Conservation (phyloP, 2,113 vertebrate species). For the Thomomys bottae region DNA sequence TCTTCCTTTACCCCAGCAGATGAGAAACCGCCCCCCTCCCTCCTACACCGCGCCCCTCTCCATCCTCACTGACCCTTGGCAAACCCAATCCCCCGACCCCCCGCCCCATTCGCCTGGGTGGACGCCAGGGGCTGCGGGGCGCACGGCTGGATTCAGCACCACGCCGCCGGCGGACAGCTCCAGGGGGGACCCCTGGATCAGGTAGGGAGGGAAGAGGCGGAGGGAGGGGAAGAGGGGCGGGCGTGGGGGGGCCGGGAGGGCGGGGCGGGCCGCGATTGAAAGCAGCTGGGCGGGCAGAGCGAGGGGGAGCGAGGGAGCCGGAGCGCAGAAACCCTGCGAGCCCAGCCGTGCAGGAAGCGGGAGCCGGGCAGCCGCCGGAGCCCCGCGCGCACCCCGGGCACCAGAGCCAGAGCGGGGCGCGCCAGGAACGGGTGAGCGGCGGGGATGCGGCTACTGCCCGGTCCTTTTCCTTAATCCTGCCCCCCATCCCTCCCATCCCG, state of each 20-base stretch:
- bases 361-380: neutral
- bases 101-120: no score
- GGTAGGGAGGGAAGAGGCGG: neutral
- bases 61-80: no score
- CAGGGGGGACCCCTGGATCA: no score
- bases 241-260: neutral
- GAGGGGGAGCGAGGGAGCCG: slow-evolving; percentile 1
- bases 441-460: slow-evolving; percentile 33
- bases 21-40: no score
- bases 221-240: slow-evolving; percentile 58
- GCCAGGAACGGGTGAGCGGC: slow-evolving; percentile 75
- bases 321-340: slow-evolving; percentile 17
- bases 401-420: slow-evolving; percentile 57
- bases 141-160: neutral
- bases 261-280: no score
- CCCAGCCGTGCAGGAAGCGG: neutral
- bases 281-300: neutral
- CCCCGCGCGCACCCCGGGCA: neutral
- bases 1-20: no score
- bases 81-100: no score
- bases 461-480: no score
- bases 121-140: slow-evolving; percentile 64
- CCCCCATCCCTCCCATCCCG: no score
- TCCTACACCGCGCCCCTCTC: no score
- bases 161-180: no score